A percentile compares a stretch with the other conserved stretches of the same genome.
Evolutionary conservation across 2,888 invertebrate genomes (phyloP).

Genomic region (Zygogramma bicolorata): DNA sequence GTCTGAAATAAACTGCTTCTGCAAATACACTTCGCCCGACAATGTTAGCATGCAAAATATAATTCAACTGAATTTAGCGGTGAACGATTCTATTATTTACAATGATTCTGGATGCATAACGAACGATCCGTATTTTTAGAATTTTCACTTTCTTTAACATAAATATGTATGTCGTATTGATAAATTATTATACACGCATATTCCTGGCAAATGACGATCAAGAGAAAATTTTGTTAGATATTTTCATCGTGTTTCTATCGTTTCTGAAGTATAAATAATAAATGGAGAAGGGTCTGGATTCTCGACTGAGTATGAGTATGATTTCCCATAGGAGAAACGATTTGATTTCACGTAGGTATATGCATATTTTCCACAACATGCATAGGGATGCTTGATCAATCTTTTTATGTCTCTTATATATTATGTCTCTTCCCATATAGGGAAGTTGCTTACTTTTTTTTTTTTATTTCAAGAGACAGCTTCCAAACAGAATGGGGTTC

Average conservation of each 20-base stretch:
- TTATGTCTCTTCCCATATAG: too few species aligned
- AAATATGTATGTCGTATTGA: conserved; percentile 12
- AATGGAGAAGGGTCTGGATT: too few species aligned
- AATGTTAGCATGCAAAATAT: conserved; percentile 32
- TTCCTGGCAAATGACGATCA: not conserved
- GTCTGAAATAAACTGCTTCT: not conserved
- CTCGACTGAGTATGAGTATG: too few species aligned
- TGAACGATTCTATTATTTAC: conserved; percentile 30
- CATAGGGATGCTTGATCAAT: too few species aligned
- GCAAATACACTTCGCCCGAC: conserved; percentile 8
- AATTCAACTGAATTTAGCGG: conserved; percentile 40
- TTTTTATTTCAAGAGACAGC: too few species aligned
- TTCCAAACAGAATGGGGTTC: too few species aligned
- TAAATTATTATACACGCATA: not conserved
- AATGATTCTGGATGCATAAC: conserved; percentile 7
- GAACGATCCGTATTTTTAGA: conserved; percentile 31
- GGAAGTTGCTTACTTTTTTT: too few species aligned
- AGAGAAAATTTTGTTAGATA: not conserved
- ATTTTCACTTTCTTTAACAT: conserved; percentile 32
- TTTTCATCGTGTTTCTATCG: not conserved
- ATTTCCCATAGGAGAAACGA: too few species aligned
- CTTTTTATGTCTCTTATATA: too few species aligned
- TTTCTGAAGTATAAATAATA: too few species aligned
- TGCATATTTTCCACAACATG: too few species aligned
- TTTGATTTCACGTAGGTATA: too few species aligned